Percentiles rank a stretch among this genome's conserved stretches.
phyloP scores from a whole-genome alignment of 2,797 vertebrate species.

The Bucorvus abyssinicus region DNA sequence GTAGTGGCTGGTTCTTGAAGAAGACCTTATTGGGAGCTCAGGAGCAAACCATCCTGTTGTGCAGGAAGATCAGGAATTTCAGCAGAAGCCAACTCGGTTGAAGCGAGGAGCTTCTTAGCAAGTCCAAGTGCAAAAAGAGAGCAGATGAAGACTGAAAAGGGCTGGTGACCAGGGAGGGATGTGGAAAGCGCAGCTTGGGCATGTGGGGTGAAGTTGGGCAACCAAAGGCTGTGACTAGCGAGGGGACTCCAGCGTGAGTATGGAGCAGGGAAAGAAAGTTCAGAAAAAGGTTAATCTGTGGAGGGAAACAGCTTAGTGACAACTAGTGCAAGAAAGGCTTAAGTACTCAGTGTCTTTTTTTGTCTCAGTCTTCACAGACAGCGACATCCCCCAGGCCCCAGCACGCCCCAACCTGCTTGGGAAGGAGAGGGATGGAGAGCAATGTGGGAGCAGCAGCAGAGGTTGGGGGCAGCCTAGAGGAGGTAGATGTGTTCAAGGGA shows the following conservation, averaged over 20 bases:
- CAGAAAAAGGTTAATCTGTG: background rate
- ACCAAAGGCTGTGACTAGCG: background rate
- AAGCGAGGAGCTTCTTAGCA: background rate
- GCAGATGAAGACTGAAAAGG: background rate
- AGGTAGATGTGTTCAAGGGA: background rate
- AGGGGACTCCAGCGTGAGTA: rapidly evolving
- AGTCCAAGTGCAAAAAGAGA: background rate
- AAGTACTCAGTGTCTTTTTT: background rate
- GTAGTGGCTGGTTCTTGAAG: slow-evolving; percentile 1
- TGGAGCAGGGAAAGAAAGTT: background rate
- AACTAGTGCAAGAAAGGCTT: background rate
- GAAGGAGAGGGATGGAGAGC: background rate
- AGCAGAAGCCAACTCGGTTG: background rate
- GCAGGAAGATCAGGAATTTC: slow-evolving; percentile 49
- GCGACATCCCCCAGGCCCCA: background rate
- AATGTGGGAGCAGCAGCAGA: rapidly evolving
- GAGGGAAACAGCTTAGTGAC: background rate
- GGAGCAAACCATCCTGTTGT: slow-evolving; percentile 19
- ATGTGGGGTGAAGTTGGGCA: background rate
- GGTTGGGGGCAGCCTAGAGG: background rate
- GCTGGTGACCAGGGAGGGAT: background rate
- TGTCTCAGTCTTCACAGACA: background rate
- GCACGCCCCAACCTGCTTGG: background rate
- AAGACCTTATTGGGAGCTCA: rapidly evolving
- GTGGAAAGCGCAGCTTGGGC: background rate